These are phyloP conservation scores for Epinephelus awoara DNA, from an alignment of 2,797 vertebrate species.

Conservation along the genomic window DNA sequence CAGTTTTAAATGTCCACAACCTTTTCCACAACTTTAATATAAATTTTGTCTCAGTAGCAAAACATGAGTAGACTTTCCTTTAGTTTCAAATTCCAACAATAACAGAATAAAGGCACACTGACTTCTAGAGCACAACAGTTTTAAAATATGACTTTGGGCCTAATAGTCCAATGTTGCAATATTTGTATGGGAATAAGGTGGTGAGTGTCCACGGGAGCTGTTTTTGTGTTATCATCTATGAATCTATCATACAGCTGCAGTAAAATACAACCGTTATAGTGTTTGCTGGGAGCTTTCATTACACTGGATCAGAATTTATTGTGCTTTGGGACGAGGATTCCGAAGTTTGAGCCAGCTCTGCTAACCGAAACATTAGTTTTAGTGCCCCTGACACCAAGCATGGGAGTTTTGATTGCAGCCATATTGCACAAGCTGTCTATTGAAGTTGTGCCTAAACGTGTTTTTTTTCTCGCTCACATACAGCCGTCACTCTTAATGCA, in stretches of 20 bases:
- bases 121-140: not conserved
- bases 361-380: conserved; percentile 67
- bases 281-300: conserved; percentile 38
- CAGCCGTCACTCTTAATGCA: conserved; percentile 72
- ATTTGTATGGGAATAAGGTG: conserved; percentile 25
- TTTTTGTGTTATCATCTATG: conserved; percentile 36
- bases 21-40: not conserved
- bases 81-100: not conserved
- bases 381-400: conserved; percentile 39
- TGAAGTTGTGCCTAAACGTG: conserved; percentile 67
- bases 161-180: conserved; percentile 2
- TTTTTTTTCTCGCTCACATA: conserved; percentile 46
- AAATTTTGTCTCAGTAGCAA: not conserved
- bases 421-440: conserved; percentile 65
- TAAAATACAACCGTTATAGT: conserved; percentile 12
- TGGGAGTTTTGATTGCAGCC: conserved; percentile 63
- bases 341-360: conserved; percentile 41
- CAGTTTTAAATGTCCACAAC: not conserved
- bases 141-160: not conserved
- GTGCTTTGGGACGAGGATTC: conserved; percentile 25
- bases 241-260: conserved; percentile 33
- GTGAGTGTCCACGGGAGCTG: not conserved
- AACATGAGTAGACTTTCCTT: not conserved
- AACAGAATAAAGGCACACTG: not conserved
- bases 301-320: conserved; percentile 44